Percentiles rank a stretch among this genome's conserved stretches.
Evolutionary conservation across 2,888 invertebrate genomes (phyloP).

Genomic region (Ichneumon xanthorius): DNA sequence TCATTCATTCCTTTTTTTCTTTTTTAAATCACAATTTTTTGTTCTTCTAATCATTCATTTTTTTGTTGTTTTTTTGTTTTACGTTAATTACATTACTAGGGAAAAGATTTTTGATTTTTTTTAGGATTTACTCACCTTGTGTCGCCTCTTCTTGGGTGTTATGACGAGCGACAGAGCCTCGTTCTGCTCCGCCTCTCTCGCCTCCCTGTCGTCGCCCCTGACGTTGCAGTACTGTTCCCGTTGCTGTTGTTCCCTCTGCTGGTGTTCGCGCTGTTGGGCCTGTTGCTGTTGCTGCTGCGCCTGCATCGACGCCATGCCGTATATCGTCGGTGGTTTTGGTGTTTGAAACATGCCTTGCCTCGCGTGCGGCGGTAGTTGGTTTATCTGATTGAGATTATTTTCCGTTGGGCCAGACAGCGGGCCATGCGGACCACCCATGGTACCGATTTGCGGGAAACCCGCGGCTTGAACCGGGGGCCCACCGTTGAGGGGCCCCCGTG

Average conservation of each 20-base stretch:
- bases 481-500: conserved; percentile 84
- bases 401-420: conserved; percentile 82
- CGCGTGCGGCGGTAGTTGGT: conserved; percentile 87
- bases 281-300: conserved; percentile 86
- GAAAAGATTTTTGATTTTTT: neutral
- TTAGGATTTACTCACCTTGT: conserved; percentile 88
- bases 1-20: neutral
- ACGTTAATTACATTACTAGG: neutral
- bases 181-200: conserved; percentile 92
- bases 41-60: too few species aligned
- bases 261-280: conserved; percentile 82
- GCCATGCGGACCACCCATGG: conserved; percentile 84
- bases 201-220: conserved; percentile 81
- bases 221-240: conserved; percentile 81
- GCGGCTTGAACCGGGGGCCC: conserved; percentile 84
- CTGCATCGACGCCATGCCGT: conserved; percentile 84
- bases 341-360: conserved; percentile 93
- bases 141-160: conserved; percentile 97
- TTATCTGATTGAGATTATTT: conserved; percentile 87
- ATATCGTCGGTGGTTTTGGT: conserved; percentile 90
- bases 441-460: conserved; percentile 87
- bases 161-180: conserved; percentile 98
- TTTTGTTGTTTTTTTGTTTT: conserved; percentile 6
- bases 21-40: neutral
- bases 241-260: conserved; percentile 81